A percentile compares a stretch with the other conserved stretches of the same genome.
Conservation (phyloP, 1,140 invertebrate species). For the Cryptotermes secundus region DNA sequence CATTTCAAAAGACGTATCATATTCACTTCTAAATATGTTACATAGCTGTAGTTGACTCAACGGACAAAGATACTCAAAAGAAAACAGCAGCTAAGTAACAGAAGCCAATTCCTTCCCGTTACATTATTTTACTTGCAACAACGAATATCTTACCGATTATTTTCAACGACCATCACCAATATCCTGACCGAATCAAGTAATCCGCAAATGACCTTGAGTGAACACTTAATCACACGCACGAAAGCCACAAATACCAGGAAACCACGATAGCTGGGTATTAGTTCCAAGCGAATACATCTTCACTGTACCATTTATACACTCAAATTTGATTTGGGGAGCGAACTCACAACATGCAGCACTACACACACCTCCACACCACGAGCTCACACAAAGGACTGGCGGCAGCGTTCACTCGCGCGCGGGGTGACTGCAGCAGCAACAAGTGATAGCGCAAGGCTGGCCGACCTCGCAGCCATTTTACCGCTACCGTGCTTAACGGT, state of each 20-base stretch:
- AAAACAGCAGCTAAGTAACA: too few relatives aligned
- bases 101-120: too few relatives aligned
- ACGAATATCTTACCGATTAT: not conserved
- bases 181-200: not conserved
- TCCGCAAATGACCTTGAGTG: not conserved
- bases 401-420: not conserved
- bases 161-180: not conserved
- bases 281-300: not conserved
- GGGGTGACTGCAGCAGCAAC: not conserved
- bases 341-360: not conserved
- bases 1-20: too few relatives aligned
- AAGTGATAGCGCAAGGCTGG: constrained; percentile 2
- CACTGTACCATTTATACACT: not conserved
- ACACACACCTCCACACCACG: not conserved
- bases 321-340: not conserved
- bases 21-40: too few relatives aligned
- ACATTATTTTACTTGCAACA: not conserved
- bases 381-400: constrained; percentile 8
- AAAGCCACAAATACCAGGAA: not conserved
- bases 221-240: not conserved
- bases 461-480: constrained; percentile 13
- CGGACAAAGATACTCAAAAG: too few relatives aligned
- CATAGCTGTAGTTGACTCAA: too few relatives aligned
- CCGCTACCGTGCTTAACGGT: not conserved
- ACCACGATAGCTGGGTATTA: not conserved